Base-by-base conservation (phyloP, 2,888 invertebrate genomes). In the Perdita meconis region DNA sequence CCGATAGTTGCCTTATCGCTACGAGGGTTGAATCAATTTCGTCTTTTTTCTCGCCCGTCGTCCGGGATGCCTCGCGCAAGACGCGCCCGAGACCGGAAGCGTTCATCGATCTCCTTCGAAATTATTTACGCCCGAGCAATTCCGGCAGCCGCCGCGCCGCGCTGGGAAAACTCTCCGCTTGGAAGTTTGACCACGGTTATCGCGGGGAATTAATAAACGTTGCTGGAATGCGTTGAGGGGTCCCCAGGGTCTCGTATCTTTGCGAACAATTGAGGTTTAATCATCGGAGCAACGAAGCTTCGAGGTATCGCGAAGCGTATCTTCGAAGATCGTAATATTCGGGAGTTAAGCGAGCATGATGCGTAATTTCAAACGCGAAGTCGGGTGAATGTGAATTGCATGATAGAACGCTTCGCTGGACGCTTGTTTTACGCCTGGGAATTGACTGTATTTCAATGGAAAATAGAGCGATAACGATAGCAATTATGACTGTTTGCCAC, bases 1-100 rank as follows among this genome's bases (percentile, higher is more conserved):
- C 47, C 34, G 61, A 50, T 50, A 61, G 61, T 36, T 50, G 47
- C 51, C 63, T 71, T 59, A 74, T 74, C 64, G 59, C 6, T 13
- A 2, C 47, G 13, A 2, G n/a, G 4, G 19, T 34, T 47, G 30
- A 34, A 74, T 74, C 70, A 22, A 30, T 74, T 59, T n/a, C 53
- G 26, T n/a, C 24, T 19, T 44, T 16, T 55, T 44, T 36, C 36
- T 16, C 12, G 16, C n/a, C 3, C 34, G 26, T 51, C 50, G 40
- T 53, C 40, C 19, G 34, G 50, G 8, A 13, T 12, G 6, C 38
- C 38, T 5, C 36, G 42, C 10, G n/a, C 13, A 13, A 22, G 36
- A 34, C 24, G 44, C 8, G 16, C 24, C 24, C n/a, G n/a, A n/a
- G n/a, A 44, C n/a, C 44, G 30, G 56, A 56, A 42, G n/a, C 56